Conservation (phyloP, 1,140 invertebrate genomes). For the Vanessa atalanta region DNA sequence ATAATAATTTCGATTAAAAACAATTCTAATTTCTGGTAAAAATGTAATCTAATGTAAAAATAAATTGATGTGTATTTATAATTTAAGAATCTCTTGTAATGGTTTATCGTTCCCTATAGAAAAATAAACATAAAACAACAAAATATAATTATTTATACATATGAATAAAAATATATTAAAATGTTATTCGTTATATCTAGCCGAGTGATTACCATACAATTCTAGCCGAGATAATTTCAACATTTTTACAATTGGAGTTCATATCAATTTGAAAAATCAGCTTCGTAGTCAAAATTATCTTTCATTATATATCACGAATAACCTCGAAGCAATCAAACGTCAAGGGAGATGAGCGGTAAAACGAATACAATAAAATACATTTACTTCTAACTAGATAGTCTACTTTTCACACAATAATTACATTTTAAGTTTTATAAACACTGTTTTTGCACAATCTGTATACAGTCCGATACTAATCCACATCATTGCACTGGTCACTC, state of each 20-base stretch:
- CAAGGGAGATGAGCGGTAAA: constrained; percentile 47
- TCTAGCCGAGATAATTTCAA: no score
- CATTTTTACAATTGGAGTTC: no score
- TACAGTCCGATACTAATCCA: constrained; percentile 37
- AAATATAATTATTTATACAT: background rate
- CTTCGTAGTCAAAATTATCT: no score
- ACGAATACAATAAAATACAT: constrained; percentile 52
- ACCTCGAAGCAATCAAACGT: constrained; percentile 16
- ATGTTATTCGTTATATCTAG: no score
- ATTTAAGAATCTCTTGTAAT: background rate
- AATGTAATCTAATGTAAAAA: background rate
- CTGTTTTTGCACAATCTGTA: constrained; percentile 43
- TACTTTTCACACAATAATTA: constrained; percentile 61
- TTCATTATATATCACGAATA: background rate
- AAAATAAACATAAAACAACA: background rate
- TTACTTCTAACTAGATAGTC: constrained; percentile 53
- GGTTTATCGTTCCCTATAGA: background rate
- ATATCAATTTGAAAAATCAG: no score
- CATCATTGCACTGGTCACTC: constrained; percentile 46
- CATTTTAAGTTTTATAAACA: constrained; percentile 45
- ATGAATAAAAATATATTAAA: no score
- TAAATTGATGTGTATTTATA: background rate
- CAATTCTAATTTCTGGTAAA: background rate
- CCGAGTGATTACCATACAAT: no score
- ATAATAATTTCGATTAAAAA: background rate